A percentile compares a stretch with the other conserved stretches of the same genome.
phyloP scores from a whole-genome alignment of 2,797 vertebrate species.

The Myotis planiceps region DNA sequence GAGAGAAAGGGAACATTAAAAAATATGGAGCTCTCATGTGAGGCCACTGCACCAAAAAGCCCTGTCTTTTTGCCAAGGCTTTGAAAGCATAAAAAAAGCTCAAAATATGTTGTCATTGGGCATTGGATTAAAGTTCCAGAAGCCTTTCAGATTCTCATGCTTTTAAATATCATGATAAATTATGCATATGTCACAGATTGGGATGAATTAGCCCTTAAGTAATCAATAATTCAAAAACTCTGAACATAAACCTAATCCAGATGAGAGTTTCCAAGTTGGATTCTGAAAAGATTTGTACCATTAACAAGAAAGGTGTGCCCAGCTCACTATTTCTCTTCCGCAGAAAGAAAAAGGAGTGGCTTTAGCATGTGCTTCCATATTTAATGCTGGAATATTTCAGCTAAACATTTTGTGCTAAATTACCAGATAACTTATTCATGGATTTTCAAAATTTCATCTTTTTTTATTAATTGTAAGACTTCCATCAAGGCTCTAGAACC shows the following conservation, averaged over 20 bases:
- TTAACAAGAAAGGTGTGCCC: conserved; percentile 4
- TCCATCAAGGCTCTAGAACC: not conserved
- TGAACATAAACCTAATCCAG: conserved; percentile 16
- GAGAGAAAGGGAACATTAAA: conserved; percentile 56
- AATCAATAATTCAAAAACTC: conserved; percentile 67
- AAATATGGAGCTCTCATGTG: conserved; percentile 38
- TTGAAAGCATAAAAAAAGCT: conserved; percentile 63
- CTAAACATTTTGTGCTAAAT: not conserved
- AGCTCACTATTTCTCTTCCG: not conserved
- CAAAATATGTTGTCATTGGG: conserved; percentile 64
- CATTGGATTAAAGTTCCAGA: conserved; percentile 54
- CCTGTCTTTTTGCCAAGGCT: conserved; percentile 66
- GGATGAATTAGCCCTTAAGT: conserved; percentile 45
- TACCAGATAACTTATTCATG: conserved; percentile 11
- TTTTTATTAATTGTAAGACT: not conserved
- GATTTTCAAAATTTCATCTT: not conserved
- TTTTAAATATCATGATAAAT: conserved; percentile 73
- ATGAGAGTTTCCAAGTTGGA: conserved; percentile 19
- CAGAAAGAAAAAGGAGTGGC: not conserved
- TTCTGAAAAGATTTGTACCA: not conserved
- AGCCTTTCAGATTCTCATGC: conserved; percentile 1
- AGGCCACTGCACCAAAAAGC: conserved; percentile 54
- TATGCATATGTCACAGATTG: conserved; percentile 58
- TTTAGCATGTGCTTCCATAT: not conserved
- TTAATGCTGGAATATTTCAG: not conserved